Evolutionary conservation across 1,140 invertebrate species (phyloP), one percentile per base, ranked within the genome.

Genomic region (Thaumatotibia leucotreta): DNA sequence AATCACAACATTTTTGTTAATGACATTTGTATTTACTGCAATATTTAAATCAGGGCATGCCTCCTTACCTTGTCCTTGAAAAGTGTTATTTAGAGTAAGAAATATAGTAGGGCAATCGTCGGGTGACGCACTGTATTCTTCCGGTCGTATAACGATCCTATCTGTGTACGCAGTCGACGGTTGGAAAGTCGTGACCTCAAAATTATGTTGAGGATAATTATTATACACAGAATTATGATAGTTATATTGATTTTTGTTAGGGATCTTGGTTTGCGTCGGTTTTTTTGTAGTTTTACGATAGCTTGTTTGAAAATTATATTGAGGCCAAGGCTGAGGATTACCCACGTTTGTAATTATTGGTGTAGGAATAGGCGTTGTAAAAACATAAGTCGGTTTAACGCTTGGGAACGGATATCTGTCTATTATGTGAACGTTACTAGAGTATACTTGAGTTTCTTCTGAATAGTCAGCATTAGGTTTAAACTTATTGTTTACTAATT

Each of bases 1-100:
- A 35, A 90, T 68, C 10, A 89, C 82, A 49, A 84, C 81, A 35
- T 90, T 89, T 75, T 90, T 89, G 54, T 90, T 90, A 9, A 90
- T 72, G 23, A 90, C 88, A 70, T 90, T 90, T 24, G 88, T 90
- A 29, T 90, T 90, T 4, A 90, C 86, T 31, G 86, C 86, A 49
- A 91, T 91, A 72, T 91, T 89, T 62, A 91, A 75, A 76, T 91
- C 88, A n/a, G 88, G 88, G 66, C 88, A 91, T 8, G 80, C 85
- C 68, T 91, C 86, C 69, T 91, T 91, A 24, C 64, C 88, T 74
- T 91, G 84, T 0, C 85, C 88, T 85, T 91, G 85, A 70, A 91
- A 91, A 22, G 88, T 89, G 54, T 91, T 91, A 54, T 91, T 91
- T 52, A 91, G 69, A 52, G 86, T 87, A 8, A 91, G 63, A 64